Conservation (phyloP, 2,113 vertebrate species). For the Paralichthys olivaceus region DNA sequence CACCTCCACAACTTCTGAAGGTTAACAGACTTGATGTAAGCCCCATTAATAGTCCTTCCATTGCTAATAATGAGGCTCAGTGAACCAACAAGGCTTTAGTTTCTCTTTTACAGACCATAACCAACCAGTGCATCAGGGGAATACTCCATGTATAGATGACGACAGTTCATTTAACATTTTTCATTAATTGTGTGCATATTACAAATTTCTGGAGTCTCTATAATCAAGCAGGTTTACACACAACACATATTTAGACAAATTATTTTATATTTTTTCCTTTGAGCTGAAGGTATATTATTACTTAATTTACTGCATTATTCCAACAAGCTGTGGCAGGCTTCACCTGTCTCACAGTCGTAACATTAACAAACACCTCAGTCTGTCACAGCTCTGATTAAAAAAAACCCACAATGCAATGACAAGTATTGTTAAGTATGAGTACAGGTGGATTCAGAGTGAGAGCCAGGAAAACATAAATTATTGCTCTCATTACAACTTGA, state of each 20-base stretch:
- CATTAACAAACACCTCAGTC: conserved; percentile 22
- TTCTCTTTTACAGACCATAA: background rate
- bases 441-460: conserved; percentile 36
- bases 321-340: conserved; percentile 1
- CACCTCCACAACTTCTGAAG: conserved; percentile 18
- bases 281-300: background rate
- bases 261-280: background rate
- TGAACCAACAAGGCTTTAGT: conserved; percentile 8
- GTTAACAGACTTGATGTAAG: conserved; percentile 13
- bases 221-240: background rate
- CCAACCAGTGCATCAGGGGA: no score
- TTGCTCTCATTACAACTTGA: conserved; percentile 32
- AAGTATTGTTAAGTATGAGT: conserved; percentile 9
- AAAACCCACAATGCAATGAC: conserved; percentile 32
- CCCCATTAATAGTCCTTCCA: background rate
- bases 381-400: conserved; percentile 46
- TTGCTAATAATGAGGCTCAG: conserved; percentile 1
- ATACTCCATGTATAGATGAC: no score
- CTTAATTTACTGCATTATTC: background rate
- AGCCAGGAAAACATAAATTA: conserved; percentile 27
- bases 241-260: background rate
- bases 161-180: no score
- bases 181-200: no score
- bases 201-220: no score
- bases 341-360: conserved; percentile 33